Conservation (phyloP, 2,888 invertebrate species). For the Drosophila macrospina region DNA sequence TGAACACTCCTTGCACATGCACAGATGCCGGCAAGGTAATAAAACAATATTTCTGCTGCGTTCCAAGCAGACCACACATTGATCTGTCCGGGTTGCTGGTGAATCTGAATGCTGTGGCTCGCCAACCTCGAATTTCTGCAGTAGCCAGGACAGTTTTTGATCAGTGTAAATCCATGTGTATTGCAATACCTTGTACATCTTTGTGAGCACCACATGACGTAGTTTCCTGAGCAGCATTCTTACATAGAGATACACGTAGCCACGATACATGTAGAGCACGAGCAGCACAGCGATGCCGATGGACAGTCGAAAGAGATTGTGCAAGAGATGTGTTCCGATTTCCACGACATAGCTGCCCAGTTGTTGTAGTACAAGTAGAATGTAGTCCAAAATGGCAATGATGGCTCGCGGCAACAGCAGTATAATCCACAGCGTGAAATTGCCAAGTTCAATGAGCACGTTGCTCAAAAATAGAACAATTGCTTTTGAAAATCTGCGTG, state of each 20-base stretch:
- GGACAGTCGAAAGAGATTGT: slow-evolving; percentile 47
- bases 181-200: slow-evolving; percentile 3
- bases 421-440: slow-evolving; percentile 52
- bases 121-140: neutral
- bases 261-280: slow-evolving; percentile 51
- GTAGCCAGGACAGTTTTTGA: slow-evolving; percentile 24
- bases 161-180: slow-evolving; percentile 21
- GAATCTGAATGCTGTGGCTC: neutral
- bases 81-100: neutral
- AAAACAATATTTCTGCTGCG: slow-evolving; percentile 54
- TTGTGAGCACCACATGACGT: slow-evolving; percentile 6
- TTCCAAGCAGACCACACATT: slow-evolving; percentile 61
- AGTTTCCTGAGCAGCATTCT: slow-evolving; percentile 19
- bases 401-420: slow-evolving; percentile 52
- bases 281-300: slow-evolving; percentile 53
- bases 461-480: slow-evolving; percentile 21
- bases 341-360: slow-evolving; percentile 25
- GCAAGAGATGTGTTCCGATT: slow-evolving; percentile 38
- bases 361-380: slow-evolving; percentile 22
- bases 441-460: slow-evolving; percentile 50
- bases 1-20: slow-evolving; percentile 60
- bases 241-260: slow-evolving; percentile 40
- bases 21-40: slow-evolving; percentile 65
- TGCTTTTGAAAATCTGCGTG: neutral
- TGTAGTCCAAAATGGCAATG: slow-evolving; percentile 39